Conservation (phyloP, 1,140 invertebrate species). For the Lerema accius region DNA sequence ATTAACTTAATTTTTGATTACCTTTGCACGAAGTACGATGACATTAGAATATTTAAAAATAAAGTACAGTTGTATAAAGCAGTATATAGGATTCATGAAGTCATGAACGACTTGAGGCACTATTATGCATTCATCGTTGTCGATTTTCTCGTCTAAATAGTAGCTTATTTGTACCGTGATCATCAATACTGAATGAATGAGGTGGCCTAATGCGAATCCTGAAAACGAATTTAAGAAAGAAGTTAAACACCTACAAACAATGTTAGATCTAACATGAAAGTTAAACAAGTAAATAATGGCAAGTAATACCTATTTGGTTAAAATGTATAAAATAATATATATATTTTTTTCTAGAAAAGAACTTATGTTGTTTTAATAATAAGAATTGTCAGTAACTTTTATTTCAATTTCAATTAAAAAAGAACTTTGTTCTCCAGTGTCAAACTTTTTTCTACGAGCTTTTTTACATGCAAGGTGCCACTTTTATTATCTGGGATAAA, state of each 20-base stretch:
- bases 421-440: no score
- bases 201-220: slow-evolving; percentile 89
- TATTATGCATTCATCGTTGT: slow-evolving; percentile 71
- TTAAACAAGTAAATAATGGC: no score
- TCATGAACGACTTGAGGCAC: slow-evolving; percentile 78
- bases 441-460: no score
- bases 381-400: no score
- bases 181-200: slow-evolving; percentile 87
- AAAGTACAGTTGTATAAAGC: slow-evolving; percentile 88
- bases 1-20: slow-evolving; percentile 38
- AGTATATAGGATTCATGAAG: slow-evolving; percentile 86
- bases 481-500: no score
- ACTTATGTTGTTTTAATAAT: no score
- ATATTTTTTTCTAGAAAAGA: no score
- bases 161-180: slow-evolving; percentile 86
- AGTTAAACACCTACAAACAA: not conserved
- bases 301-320: no score
- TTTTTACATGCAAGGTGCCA: no score
- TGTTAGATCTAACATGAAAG: no score
- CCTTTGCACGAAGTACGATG: slow-evolving; percentile 75
- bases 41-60: slow-evolving; percentile 91
- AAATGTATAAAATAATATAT: no score
- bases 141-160: slow-evolving; percentile 64
- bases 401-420: no score
- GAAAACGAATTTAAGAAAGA: slow-evolving; percentile 45